phyloP scores from a whole-genome alignment of 2,113 vertebrate species.

The Pao palembangensis region DNA sequence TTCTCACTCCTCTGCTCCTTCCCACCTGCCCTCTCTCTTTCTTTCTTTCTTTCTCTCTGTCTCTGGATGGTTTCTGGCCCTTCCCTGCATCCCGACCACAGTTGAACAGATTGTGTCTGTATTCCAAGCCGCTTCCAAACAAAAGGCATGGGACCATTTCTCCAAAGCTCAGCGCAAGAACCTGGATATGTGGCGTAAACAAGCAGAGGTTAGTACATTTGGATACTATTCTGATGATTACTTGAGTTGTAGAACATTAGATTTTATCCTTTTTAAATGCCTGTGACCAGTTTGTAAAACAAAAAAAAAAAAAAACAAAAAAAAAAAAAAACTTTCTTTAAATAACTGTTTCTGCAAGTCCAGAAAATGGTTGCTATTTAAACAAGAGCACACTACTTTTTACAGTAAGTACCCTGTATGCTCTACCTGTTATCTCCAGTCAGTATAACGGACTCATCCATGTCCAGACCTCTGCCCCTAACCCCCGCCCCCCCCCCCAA shows the following conservation, averaged over 20 bases:
- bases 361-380: neutral
- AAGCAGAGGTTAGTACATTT: conserved; percentile 91
- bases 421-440: conserved; percentile 7
- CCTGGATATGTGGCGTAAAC: conserved; percentile 98
- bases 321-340: conserved; percentile 17
- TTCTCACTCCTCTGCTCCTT: conserved; percentile 89
- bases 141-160: conserved; percentile 99
- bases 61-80: conserved; percentile 82
- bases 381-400: conserved; percentile 22
- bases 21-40: conserved; percentile 80
- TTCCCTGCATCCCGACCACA: conserved; percentile 81
- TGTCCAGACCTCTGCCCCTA: conserved; percentile 13
- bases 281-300: conserved; percentile 18
- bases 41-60: conserved; percentile 78
- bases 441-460: conserved; percentile 16
- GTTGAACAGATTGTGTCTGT: conserved; percentile 99
- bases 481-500: neutral
- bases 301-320: no score
- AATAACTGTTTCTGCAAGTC: neutral
- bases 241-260: conserved; percentile 12
- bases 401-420: conserved; percentile 54
- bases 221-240: conserved; percentile 37
- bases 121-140: conserved; percentile 99
- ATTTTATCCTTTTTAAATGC: conserved; percentile 17
- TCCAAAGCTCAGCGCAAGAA: conserved; percentile 99